Evolutionary conservation across 2,113 vertebrate genomes (phyloP).

Genomic region (Pardalotus punctatus): DNA sequence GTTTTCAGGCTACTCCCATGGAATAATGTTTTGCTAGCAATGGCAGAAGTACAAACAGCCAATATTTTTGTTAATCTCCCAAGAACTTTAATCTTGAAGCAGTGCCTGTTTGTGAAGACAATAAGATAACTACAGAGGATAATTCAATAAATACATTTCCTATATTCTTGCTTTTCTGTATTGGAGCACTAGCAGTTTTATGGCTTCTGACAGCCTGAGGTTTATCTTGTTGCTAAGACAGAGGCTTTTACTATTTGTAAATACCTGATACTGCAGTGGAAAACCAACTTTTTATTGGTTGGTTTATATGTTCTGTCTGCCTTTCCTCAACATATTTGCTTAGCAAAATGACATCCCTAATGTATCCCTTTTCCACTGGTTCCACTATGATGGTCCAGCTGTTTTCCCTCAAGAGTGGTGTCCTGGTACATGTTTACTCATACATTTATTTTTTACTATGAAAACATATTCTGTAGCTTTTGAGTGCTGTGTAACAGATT

Average conservation of each 20-base stretch:
- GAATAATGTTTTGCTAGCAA: not conserved
- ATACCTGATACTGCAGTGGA: not conserved
- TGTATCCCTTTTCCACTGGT: not conserved
- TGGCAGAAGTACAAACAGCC: not conserved
- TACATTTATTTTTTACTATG: not conserved
- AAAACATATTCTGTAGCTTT: not conserved
- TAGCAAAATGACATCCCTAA: not conserved
- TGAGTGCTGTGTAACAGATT: not conserved
- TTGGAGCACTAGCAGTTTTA: not conserved
- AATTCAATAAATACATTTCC: not conserved
- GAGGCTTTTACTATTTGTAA: constrained; percentile 12
- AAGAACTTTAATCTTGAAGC: not conserved
- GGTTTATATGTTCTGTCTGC: not conserved
- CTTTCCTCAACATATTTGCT: constrained; percentile 4
- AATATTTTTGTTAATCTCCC: not conserved
- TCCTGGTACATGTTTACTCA: not conserved
- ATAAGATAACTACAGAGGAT: not conserved
- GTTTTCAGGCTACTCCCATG: not conserved
- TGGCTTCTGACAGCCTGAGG: not conserved
- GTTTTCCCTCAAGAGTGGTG: not conserved
- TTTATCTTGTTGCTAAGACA: constrained; percentile 36
- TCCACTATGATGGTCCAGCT: not conserved
- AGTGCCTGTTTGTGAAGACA: not conserved
- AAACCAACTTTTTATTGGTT: not conserved
- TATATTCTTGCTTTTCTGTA: not conserved